Conservation (phyloP, 2,888 invertebrate genomes). For the Eumerus sabulonum region DNA sequence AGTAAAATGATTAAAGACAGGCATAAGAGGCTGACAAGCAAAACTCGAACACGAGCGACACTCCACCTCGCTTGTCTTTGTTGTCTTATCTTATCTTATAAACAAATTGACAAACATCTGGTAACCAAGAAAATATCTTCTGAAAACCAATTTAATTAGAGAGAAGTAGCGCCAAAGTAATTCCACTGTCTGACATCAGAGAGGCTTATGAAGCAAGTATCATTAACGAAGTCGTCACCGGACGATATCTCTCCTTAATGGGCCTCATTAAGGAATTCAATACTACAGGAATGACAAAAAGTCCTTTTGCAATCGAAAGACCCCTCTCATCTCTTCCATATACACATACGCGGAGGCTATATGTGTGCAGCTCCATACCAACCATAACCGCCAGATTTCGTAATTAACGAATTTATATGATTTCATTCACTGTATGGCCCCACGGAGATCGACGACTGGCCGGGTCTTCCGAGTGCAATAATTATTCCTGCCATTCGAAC, state of each 20-base stretch:
- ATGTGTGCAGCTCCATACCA: neutral
- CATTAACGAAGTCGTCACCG: slow-evolving; percentile 22
- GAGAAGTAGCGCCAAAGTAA: too few relatives aligned
- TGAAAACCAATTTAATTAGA: too few relatives aligned
- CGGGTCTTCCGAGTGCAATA: slow-evolving; percentile 54
- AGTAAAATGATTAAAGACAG: too few relatives aligned
- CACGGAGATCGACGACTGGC: slow-evolving; percentile 23
- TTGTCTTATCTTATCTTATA: too few relatives aligned
- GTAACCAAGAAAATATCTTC: too few relatives aligned
- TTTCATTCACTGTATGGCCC: slow-evolving; percentile 43
- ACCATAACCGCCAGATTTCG: slow-evolving; percentile 28
- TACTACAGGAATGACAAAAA: slow-evolving; percentile 24
- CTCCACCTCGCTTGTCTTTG: too few relatives aligned
- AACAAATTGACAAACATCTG: too few relatives aligned
- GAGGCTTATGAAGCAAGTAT: too few relatives aligned
- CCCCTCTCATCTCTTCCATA: neutral
- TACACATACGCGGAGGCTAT: neutral
- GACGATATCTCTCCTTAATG: slow-evolving; percentile 1
- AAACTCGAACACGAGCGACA: too few relatives aligned
- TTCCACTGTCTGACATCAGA: too few relatives aligned
- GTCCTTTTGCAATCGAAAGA: neutral
- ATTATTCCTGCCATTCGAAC: slow-evolving; percentile 32
- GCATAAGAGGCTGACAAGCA: too few relatives aligned
- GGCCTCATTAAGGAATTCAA: slow-evolving; percentile 25
- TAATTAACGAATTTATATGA: slow-evolving; percentile 61